Conservation (phyloP, 2,888 invertebrate genomes). For the Drosophila monieri region DNA sequence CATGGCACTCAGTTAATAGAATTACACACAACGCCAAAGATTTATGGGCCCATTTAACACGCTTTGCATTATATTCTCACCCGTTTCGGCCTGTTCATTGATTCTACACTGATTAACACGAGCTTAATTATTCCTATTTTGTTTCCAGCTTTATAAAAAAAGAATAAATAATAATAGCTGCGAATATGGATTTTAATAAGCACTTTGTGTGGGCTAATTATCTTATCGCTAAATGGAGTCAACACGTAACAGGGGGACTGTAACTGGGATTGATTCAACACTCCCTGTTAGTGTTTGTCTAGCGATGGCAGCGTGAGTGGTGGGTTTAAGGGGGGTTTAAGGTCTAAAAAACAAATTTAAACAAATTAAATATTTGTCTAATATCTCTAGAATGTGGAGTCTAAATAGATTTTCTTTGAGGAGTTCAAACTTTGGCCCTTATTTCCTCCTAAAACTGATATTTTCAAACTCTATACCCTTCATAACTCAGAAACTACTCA, state of each 20-base stretch:
- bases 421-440: too few relatives aligned
- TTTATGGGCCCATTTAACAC: slow-evolving; percentile 66
- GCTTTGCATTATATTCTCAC: slow-evolving; percentile 58
- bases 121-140: slow-evolving; percentile 64
- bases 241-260: slow-evolving; percentile 44
- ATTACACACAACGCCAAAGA: slow-evolving; percentile 69
- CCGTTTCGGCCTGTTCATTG: slow-evolving; percentile 59
- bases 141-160: slow-evolving; percentile 41
- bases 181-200: slow-evolving; percentile 58
- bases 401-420: too few relatives aligned
- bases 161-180: slow-evolving; percentile 20
- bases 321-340: background rate
- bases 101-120: slow-evolving; percentile 71
- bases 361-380: background rate
- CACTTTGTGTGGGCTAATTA: slow-evolving; percentile 73
- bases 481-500: too few relatives aligned
- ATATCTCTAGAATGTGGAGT: too few relatives aligned
- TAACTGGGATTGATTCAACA: slow-evolving; percentile 34
- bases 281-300: slow-evolving; percentile 2
- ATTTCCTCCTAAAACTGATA: too few relatives aligned
- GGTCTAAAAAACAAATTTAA: background rate
- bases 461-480: too few relatives aligned
- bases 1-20: slow-evolving; percentile 57
- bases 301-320: slow-evolving; percentile 18
- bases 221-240: slow-evolving; percentile 70